Conservation (phyloP, 2,888 invertebrate species). For the Cheilosia soror region DNA sequence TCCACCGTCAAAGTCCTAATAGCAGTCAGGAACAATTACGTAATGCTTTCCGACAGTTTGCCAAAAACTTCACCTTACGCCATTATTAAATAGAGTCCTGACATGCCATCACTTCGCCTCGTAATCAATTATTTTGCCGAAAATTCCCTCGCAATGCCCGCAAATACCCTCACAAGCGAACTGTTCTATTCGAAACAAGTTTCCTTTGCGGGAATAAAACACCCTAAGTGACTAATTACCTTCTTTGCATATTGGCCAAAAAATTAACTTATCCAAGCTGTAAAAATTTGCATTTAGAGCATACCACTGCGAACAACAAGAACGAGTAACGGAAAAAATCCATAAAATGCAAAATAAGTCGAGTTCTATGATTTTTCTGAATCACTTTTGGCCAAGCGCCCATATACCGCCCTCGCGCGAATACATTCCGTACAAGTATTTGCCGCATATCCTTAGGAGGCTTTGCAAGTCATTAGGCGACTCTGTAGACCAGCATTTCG, state of each 20-base stretch:
- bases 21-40: not conserved
- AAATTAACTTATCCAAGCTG: constrained; percentile 28
- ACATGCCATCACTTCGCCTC: constrained; percentile 43
- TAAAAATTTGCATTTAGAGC: constrained; percentile 69
- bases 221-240: constrained; percentile 69
- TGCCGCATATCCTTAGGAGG: constrained; percentile 64
- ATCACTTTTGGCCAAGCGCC: constrained; percentile 64
- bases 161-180: not conserved
- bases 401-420: constrained; percentile 21
- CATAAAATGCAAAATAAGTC: constrained; percentile 72
- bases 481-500: constrained; percentile 3
- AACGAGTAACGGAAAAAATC: constrained; percentile 46
- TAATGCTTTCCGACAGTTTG: constrained; percentile 8
- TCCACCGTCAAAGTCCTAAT: not conserved
- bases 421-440: constrained; percentile 27
- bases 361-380: constrained; percentile 68
- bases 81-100: constrained; percentile 35
- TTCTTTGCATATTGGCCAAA: constrained; percentile 69
- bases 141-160: constrained; percentile 9
- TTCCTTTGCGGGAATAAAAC: constrained; percentile 44
- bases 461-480: constrained; percentile 69
- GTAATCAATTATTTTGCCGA: constrained; percentile 29
- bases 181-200: constrained; percentile 30
- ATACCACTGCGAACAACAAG: constrained; percentile 43
- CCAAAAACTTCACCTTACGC: not conserved